These are phyloP conservation scores for Orchestes rusci DNA, from an alignment of 2,888 invertebrate species.

Conservation along the genomic window DNA sequence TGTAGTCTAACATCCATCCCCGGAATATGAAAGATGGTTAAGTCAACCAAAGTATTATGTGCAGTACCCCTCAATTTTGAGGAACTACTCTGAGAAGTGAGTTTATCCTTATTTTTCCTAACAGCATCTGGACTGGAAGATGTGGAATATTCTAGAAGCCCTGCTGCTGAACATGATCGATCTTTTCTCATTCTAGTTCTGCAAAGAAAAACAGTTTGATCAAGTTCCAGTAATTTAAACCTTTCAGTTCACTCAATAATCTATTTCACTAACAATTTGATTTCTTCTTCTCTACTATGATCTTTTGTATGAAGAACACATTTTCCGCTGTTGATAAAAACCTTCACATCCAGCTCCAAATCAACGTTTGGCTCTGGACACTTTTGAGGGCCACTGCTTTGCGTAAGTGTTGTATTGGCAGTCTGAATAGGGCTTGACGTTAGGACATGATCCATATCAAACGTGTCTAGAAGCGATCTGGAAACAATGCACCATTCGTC, in stretches of 20 bases:
- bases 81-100: slow-evolving; percentile 35
- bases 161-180: slow-evolving; percentile 46
- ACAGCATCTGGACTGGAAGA: slow-evolving; percentile 42
- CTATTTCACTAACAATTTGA: slow-evolving; percentile 44
- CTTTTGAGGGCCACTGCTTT: slow-evolving; percentile 40
- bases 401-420: slow-evolving; percentile 25
- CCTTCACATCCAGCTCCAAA: slow-evolving; percentile 92
- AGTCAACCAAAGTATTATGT: slow-evolving; percentile 53
- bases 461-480: slow-evolving; percentile 28
- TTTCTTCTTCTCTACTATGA: slow-evolving; percentile 58
- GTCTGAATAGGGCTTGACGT: slow-evolving; percentile 29
- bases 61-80: slow-evolving; percentile 40
- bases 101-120: slow-evolving; percentile 41
- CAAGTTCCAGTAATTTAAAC: not conserved
- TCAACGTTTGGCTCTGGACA: slow-evolving; percentile 87
- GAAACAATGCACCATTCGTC: too few species aligned
- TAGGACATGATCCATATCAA: slow-evolving; percentile 26
- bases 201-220: slow-evolving; percentile 1
- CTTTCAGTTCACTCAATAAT: not conserved
- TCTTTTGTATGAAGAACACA: slow-evolving; percentile 94
- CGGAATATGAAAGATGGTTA: slow-evolving; percentile 86
- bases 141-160: slow-evolving; percentile 38
- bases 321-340: slow-evolving; percentile 93
- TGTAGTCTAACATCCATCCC: slow-evolving; percentile 68
- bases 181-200: slow-evolving; percentile 64